These are phyloP conservation scores for Ophion ellenae DNA, from an alignment of 2,888 invertebrate genomes.

Conservation along the genomic window DNA sequence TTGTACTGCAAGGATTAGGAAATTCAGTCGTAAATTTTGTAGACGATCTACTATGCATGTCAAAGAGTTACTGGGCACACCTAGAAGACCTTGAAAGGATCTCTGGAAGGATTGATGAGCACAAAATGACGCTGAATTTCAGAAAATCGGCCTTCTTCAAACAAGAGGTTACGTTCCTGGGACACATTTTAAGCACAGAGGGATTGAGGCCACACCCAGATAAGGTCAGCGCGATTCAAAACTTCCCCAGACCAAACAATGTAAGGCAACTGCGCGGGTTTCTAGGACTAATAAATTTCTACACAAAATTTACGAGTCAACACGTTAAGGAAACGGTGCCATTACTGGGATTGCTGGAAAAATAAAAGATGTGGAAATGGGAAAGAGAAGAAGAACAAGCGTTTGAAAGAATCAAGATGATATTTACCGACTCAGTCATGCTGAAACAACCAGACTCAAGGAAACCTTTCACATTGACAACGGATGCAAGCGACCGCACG, in stretches of 20 bases:
- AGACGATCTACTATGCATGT: slow-evolving; percentile 11
- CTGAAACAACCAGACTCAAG: not conserved
- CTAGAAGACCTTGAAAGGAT: not conserved
- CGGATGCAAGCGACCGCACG: too few relatives aligned
- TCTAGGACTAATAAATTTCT: slow-evolving; percentile 4
- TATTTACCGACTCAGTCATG: not conserved
- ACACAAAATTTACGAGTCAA: not conserved
- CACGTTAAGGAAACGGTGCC: slow-evolving; percentile 4
- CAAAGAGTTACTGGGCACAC: not conserved
- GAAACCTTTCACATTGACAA: not conserved
- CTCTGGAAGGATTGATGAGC: not conserved
- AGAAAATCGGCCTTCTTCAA: slow-evolving; percentile 15
- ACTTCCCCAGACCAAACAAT: not conserved
- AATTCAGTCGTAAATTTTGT: not conserved
- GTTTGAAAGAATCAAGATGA: not conserved
- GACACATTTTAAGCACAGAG: slow-evolving; percentile 1
- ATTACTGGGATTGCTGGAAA: not conserved
- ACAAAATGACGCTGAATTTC: slow-evolving; percentile 18
- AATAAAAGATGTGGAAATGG: not conserved
- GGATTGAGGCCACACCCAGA: not conserved
- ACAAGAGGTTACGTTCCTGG: not conserved
- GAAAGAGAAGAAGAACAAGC: not conserved
- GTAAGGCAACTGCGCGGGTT: slow-evolving; percentile 11
- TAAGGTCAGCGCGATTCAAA: slow-evolving; percentile 11
- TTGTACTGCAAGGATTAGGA: not conserved